Percentiles rank a stretch among this genome's conserved stretches.
Conservation (phyloP, 2,797 vertebrate genomes). For the Sparus aurata region DNA sequence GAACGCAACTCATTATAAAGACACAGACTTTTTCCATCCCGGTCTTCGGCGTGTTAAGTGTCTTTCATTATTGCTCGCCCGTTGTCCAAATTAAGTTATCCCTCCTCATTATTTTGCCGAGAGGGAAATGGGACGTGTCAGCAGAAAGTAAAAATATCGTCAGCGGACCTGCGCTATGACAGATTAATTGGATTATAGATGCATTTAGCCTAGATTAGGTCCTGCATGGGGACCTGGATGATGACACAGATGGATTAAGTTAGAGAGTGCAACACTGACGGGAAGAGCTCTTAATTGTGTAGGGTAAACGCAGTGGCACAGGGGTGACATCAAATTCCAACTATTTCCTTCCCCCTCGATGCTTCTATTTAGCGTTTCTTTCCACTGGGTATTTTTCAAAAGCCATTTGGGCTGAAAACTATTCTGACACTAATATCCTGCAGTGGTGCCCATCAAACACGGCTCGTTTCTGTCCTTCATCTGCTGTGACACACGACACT, state of each 20-base stretch:
- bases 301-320: conserved; percentile 48
- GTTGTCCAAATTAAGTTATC: conserved; percentile 74
- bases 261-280: conserved; percentile 63
- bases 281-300: conserved; percentile 70
- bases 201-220: conserved; percentile 79
- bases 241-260: conserved; percentile 81
- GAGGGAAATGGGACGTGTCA: conserved; percentile 74
- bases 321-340: conserved; percentile 54
- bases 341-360: conserved; percentile 43
- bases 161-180: conserved; percentile 70
- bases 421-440: conserved; percentile 3
- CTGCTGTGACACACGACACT: neutral
- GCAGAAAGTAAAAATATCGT: conserved; percentile 78
- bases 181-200: conserved; percentile 82
- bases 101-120: conserved; percentile 71
- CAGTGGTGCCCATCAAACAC: neutral
- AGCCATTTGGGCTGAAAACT: conserved; percentile 18
- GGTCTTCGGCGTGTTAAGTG: conserved; percentile 59
- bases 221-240: conserved; percentile 69
- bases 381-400: conserved; percentile 41
- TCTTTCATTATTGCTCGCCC: conserved; percentile 71
- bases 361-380: conserved; percentile 30
- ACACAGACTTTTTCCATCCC: conserved; percentile 14
- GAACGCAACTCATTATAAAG: conserved; percentile 38
- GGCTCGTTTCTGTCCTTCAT: neutral